Evolutionary conservation across 2,888 invertebrate genomes (phyloP), one percentile per base, ranked within the genome.

Genomic region (Spilarctia lutea): DNA sequence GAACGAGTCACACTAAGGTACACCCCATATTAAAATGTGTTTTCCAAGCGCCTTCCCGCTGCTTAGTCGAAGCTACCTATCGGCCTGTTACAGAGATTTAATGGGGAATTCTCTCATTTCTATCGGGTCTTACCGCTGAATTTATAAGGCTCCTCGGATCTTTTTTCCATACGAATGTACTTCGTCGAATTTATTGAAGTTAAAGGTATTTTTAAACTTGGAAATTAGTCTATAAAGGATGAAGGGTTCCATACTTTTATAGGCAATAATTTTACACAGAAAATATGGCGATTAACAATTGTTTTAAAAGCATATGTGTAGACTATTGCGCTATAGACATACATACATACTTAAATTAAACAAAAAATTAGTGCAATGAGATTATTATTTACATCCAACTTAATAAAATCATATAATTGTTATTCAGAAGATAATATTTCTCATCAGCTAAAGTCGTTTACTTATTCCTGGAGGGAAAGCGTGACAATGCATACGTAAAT

Each of bases 151-250:
- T 88, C 85, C 88, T 86, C 86, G 89, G 87, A 93, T 93, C 91
- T 92, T 93, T 94, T 94, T 94, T 93, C 92, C 93, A 92, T 92
- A 91, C 91, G 89, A 93, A 91, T 91, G 91, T 93, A 91, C 91
- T 91, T 91, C 79, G 78, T 81, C 82, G 83, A 86, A 91, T 91
- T 92, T 91, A 91, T 91, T 82, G 82, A 74, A 83, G 84, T 83
- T 83, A 81, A 86, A 82, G 75, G 83, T 85, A 87, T 85, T 86
- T n/a, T 85, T 79, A 75, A 83, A 79, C 77, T 77, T 72, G 42
- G 75, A 68, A 79, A 81, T 77, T 16, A 27, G 16, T 30, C 27
- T 63, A 63, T 63, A 63, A 63, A 63, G 60, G 13, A 1, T 63
- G 30, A 63, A 63, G 60, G 30, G 27, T 63, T 63, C 60, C 27